Evolutionary conservation across 2,888 invertebrate species (phyloP).

Genomic region (Microctonus hyperodae): DNA sequence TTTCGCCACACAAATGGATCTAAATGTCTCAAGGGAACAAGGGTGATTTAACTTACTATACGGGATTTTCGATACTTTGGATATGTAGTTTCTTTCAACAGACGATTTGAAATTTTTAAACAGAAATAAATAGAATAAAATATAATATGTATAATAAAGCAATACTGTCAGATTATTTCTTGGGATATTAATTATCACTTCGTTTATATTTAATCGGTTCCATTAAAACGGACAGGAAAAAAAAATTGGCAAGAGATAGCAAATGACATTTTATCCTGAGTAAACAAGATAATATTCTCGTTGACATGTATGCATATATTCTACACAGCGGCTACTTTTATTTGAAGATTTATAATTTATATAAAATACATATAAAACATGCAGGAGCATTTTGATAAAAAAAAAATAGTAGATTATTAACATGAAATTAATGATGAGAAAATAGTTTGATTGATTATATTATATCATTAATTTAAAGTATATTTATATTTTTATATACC

Average conservation of each 20-base stretch:
- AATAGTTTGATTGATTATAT: background rate
- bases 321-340: conserved; percentile 30
- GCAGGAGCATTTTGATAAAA: conserved; percentile 29
- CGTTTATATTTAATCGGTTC: background rate
- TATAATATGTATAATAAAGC: background rate
- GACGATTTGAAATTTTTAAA: background rate
- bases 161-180: background rate
- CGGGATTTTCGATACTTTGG: conserved; percentile 6
- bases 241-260: background rate
- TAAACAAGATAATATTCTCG: conserved; percentile 50
- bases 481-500: conserved; percentile 45
- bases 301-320: conserved; percentile 34
- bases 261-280: conserved; percentile 37
- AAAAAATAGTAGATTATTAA: background rate
- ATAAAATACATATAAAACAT: conserved; percentile 43
- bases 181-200: background rate
- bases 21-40: conserved; percentile 16
- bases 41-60: conserved; percentile 11
- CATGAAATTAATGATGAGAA: background rate
- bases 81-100: background rate
- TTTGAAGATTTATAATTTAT: conserved; percentile 36
- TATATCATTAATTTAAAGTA: background rate
- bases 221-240: background rate
- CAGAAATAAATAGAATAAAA: background rate
- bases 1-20: conserved; percentile 8